phyloP scores from a whole-genome alignment of 2,888 invertebrate genomes.

The Chaitophorus viminalis region DNA sequence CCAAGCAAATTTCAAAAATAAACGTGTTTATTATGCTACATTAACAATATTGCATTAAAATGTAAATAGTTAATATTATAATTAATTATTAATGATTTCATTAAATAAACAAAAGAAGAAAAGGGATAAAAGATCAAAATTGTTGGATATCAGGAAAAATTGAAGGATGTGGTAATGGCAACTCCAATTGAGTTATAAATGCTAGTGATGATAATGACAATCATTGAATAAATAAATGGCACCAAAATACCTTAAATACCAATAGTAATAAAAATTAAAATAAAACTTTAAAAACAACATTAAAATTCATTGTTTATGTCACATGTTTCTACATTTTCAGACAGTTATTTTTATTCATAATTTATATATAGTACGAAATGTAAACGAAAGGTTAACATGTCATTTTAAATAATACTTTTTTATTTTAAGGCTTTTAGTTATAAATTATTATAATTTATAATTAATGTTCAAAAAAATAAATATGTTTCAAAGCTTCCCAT shows the following conservation, averaged over 20 bases:
- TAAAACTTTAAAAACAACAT: not conserved
- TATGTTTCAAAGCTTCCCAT: too few relatives aligned
- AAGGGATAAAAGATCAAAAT: too few relatives aligned
- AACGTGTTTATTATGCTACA: slow-evolving; percentile 31
- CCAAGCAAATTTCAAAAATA: slow-evolving; percentile 36
- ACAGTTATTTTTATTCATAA: not conserved
- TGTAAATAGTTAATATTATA: not conserved
- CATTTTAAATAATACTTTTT: too few relatives aligned
- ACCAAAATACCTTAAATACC: not conserved
- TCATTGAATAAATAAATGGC: not conserved
- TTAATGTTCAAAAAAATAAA: too few relatives aligned
- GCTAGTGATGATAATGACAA: too few relatives aligned
- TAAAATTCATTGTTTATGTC: not conserved
- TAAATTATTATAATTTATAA: not conserved
- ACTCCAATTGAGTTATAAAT: too few relatives aligned
- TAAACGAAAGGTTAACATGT: not conserved
- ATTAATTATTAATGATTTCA: not conserved
- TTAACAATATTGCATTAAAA: not conserved
- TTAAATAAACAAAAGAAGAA: too few relatives aligned
- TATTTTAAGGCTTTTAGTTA: not conserved
- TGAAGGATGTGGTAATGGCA: too few relatives aligned
- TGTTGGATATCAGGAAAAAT: too few relatives aligned
- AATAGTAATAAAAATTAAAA: not conserved
- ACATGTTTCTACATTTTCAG: not conserved
- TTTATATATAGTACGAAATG: not conserved